These are phyloP conservation scores for Botrylloides violaceus DNA, from an alignment of 23 tunicate genomes.

Conservation along the genomic window DNA sequence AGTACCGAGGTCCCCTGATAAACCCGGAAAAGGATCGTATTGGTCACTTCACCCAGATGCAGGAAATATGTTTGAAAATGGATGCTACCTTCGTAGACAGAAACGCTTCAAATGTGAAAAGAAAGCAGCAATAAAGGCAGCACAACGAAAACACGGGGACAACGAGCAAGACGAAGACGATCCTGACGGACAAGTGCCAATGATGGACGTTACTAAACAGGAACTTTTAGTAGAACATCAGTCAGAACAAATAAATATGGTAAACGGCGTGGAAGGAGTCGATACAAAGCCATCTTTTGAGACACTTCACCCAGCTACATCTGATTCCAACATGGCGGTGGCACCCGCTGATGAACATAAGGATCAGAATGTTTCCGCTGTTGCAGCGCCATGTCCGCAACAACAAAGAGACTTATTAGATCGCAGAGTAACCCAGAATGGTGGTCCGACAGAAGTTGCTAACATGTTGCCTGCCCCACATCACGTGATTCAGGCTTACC, in stretches of 20 bases:
- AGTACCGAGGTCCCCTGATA: conserved; percentile 92
- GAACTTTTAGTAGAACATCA: conserved; percentile 11
- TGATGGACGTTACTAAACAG: conserved; percentile 12
- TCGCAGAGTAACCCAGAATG: not conserved
- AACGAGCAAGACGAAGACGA: conserved; percentile 11
- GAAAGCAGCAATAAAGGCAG: conserved; percentile 60
- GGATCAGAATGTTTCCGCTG: not conserved
- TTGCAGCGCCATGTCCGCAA: not conserved
- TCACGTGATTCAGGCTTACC: conserved; percentile 7
- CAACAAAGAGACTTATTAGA: not conserved
- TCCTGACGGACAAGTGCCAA: not conserved
- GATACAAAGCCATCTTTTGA: conserved; percentile 55
- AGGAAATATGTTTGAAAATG: conserved; percentile 99
- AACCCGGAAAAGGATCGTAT: conserved; percentile 99
- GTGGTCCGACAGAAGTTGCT: not conserved
- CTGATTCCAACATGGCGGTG: not conserved
- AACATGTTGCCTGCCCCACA: not conserved
- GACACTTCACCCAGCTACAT: conserved; percentile 17
- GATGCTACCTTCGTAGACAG: conserved; percentile 91
- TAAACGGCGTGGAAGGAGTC: conserved; percentile 22
- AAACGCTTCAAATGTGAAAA: conserved; percentile 90
- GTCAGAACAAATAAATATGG: not conserved
- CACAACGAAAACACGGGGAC: conserved; percentile 31
- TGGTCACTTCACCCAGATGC: conserved; percentile 99
- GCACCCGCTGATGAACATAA: conserved; percentile 7